Conservation (phyloP, 1,140 invertebrate genomes). For the Elysia chlorotica region DNA sequence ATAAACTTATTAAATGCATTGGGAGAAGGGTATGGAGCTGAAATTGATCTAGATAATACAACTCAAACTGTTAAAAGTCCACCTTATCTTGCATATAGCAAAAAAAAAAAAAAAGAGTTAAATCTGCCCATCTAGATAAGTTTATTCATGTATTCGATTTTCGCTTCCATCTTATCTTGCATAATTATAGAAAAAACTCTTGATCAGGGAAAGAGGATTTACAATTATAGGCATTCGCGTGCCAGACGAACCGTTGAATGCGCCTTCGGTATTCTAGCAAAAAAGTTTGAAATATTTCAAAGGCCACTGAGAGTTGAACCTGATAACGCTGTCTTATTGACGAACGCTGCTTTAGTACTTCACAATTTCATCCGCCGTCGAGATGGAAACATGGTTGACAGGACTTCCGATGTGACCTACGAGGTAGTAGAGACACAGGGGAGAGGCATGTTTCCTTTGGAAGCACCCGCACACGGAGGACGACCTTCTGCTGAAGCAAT, state of each 20-base stretch:
- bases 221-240: constrained; percentile 56
- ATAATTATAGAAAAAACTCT: constrained; percentile 49
- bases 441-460: neutral
- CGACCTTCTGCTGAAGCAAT: neutral
- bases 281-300: constrained; percentile 21
- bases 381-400: constrained; percentile 16
- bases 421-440: neutral
- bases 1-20: no score
- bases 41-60: no score
- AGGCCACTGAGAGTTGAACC: constrained; percentile 11
- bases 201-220: constrained; percentile 54
- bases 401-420: constrained; percentile 8
- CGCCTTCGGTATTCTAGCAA: constrained; percentile 15
- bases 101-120: no score
- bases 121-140: no score
- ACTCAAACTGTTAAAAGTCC: no score
- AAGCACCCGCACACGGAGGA: neutral
- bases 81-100: no score
- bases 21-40: no score
- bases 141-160: constrained; percentile 43
- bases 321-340: constrained; percentile 12
- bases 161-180: constrained; percentile 47
- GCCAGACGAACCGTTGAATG: constrained; percentile 7
- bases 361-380: constrained; percentile 17
- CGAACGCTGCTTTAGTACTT: constrained; percentile 7